Conservation (phyloP, 35 echinoderm and acorn worm species). For the Anneissia japonica region DNA sequence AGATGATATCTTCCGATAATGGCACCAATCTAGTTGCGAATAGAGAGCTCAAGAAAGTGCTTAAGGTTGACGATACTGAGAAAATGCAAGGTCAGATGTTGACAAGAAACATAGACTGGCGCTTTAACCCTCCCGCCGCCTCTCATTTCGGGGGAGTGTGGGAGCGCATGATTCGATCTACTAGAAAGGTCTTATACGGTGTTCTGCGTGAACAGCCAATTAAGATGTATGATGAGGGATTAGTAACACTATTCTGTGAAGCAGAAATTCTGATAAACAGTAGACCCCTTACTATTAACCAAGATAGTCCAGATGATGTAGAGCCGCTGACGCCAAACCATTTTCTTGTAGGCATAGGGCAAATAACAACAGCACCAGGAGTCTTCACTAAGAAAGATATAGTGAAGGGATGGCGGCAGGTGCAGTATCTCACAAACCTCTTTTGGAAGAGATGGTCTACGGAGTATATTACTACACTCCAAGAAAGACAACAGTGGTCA, state of each 20-base stretch:
- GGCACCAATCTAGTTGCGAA: too few relatives aligned
- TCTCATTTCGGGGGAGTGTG: slow-evolving; percentile 39
- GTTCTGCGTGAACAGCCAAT: neutral
- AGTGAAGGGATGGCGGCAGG: neutral
- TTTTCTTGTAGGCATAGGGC: too few relatives aligned
- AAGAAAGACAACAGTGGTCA: neutral
- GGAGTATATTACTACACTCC: neutral
- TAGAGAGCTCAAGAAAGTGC: too few relatives aligned
- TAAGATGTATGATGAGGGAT: slow-evolving; percentile 2
- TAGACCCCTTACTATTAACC: neutral
- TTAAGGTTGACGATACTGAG: too few relatives aligned
- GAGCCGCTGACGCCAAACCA: too few relatives aligned
- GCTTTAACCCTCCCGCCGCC: slow-evolving; percentile 37
- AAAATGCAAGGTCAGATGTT: neutral
- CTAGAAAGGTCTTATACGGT: slow-evolving; percentile 22
- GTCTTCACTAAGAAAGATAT: too few relatives aligned
- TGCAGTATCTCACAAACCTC: neutral
- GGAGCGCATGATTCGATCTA: slow-evolving; percentile 28
- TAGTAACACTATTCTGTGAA: neutral
- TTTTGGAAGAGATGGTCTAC: neutral
- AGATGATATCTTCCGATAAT: too few relatives aligned
- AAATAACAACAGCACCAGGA: too few relatives aligned
- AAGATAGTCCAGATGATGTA: too few relatives aligned
- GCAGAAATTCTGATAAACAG: slow-evolving; percentile 9
- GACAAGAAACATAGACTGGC: slow-evolving; percentile 18